A percentile compares a stretch with the other conserved stretches of the same genome.
Conservation (phyloP, 2,888 invertebrate species). For the Seira musarum region DNA sequence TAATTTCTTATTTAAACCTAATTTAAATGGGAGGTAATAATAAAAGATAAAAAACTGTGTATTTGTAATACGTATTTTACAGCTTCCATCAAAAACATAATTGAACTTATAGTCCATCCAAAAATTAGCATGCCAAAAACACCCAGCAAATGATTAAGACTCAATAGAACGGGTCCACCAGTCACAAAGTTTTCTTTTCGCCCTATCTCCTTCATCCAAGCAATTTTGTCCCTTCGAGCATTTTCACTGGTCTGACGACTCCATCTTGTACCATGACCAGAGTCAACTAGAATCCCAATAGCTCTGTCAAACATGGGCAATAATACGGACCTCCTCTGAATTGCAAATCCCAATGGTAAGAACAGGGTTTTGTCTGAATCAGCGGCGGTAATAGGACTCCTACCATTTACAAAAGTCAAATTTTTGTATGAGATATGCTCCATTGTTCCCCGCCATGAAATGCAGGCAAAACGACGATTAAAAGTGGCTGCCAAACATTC, state of each 20-base stretch:
- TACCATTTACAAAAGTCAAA: conserved; percentile 24
- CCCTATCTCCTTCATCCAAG: background rate
- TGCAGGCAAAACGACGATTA: conserved; percentile 13
- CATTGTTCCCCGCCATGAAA: conserved; percentile 25
- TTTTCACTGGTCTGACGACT: background rate
- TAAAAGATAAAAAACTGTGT: too few relatives aligned
- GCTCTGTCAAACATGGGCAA: conserved; percentile 22
- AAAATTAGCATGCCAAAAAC: too few relatives aligned
- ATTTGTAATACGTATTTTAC: too few relatives aligned
- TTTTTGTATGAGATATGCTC: conserved; percentile 12
- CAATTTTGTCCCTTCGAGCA: conserved; percentile 15
- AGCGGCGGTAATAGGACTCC: conserved; percentile 27
- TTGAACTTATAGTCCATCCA: too few relatives aligned
- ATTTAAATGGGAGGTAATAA: too few relatives aligned
- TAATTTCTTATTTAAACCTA: too few relatives aligned
- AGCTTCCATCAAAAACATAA: too few relatives aligned
- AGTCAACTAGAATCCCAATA: conserved; percentile 12
- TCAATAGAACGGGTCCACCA: background rate
- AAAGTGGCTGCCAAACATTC: conserved; percentile 19
- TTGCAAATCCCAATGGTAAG: conserved; percentile 18
- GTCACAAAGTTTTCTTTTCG: conserved; percentile 3
- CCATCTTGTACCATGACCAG: conserved; percentile 32
- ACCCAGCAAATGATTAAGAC: too few relatives aligned
- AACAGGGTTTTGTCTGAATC: conserved; percentile 36
- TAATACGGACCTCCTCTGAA: conserved; percentile 20